These are phyloP conservation scores for Miltochrista miniata DNA, from an alignment of 2,888 invertebrate species.

Conservation along the genomic window DNA sequence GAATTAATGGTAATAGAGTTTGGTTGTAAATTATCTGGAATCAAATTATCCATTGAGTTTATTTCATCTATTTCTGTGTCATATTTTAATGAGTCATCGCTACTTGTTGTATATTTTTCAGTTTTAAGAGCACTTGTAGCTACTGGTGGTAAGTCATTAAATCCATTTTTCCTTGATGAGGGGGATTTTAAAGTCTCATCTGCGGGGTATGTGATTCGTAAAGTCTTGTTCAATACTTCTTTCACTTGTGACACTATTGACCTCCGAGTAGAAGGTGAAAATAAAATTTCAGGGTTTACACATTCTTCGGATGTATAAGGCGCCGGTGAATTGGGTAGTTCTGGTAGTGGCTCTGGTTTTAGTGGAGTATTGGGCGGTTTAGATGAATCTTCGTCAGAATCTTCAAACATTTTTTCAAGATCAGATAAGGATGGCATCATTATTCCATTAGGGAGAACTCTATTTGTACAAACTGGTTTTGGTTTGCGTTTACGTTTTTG, in stretches of 20 bases:
- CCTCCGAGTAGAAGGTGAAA: slow-evolving; percentile 15
- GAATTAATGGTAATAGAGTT: not conserved
- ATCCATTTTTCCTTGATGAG: slow-evolving; percentile 32
- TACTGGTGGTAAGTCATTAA: not conserved
- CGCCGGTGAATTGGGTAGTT: not conserved
- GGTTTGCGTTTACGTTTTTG: slow-evolving; percentile 2
- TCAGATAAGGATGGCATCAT: slow-evolving; percentile 49
- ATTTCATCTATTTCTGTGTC: no score
- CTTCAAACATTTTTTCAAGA: slow-evolving; percentile 47
- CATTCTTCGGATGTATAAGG: not conserved
- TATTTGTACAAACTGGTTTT: slow-evolving; percentile 12
- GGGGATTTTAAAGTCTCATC: not conserved
- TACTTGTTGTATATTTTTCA: not conserved
- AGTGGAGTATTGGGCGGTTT: not conserved
- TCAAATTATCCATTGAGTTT: not conserved
- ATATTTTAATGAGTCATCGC: not conserved
- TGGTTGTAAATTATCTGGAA: not conserved
- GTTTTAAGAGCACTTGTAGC: not conserved
- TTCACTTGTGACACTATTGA: not conserved
- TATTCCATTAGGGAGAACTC: slow-evolving; percentile 40
- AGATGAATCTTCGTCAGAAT: slow-evolving; percentile 36
- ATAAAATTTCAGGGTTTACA: not conserved
- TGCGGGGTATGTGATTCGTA: not conserved
- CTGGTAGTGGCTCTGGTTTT: not conserved
- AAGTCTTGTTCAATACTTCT: no score